Percentiles rank a stretch among this genome's conserved stretches.
Evolutionary conservation across 2,797 vertebrate species (phyloP).

Genomic region (Falco biarmicus): DNA sequence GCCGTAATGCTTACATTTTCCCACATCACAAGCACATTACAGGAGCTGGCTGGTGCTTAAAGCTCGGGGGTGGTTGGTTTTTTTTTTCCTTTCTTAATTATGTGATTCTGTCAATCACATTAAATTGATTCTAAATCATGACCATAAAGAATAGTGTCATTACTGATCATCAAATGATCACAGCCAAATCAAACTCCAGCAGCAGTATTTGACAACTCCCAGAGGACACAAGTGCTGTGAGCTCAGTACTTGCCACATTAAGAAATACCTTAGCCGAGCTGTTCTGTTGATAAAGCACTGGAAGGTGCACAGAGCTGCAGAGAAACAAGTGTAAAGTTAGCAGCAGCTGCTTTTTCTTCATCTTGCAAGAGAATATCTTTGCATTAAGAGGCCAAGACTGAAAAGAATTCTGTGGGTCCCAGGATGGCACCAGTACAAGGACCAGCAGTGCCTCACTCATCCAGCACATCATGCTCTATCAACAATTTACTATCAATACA

Average conservation of each 20-base stretch:
- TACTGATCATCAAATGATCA: neutral
- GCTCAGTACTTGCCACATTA: neutral
- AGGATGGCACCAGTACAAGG: neutral
- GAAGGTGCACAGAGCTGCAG: neutral
- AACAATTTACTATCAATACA: accelerated
- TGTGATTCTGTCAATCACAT: neutral
- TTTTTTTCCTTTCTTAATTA: neutral
- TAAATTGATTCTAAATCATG: constrained; percentile 41
- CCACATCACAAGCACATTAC: neutral
- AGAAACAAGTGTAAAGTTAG: neutral
- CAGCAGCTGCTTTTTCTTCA: neutral
- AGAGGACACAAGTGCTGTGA: neutral
- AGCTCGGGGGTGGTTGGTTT: neutral
- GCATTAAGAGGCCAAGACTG: neutral
- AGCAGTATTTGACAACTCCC: neutral
- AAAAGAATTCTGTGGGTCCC: neutral
- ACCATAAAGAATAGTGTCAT: neutral
- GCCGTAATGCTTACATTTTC: neutral
- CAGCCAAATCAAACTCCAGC: neutral
- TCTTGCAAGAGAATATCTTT: neutral
- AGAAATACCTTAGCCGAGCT: neutral
- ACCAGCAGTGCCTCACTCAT: neutral
- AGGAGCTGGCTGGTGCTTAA: neutral
- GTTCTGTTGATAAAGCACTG: neutral
- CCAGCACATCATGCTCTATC: neutral